These are phyloP conservation scores for Temnothorax nylanderi DNA, from an alignment of 1,140 invertebrate species.

Conservation along the genomic window DNA sequence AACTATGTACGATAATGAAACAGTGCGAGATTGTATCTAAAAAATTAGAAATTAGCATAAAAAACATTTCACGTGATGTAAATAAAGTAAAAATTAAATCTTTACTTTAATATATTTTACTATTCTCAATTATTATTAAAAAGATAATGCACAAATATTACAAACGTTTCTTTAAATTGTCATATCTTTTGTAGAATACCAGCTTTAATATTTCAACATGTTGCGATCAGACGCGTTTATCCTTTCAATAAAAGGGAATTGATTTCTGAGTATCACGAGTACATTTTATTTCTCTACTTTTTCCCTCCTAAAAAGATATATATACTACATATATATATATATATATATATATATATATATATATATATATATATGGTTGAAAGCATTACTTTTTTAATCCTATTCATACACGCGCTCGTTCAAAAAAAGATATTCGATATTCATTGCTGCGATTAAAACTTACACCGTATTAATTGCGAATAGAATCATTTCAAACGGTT, in stretches of 20 bases:
- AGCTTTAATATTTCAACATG: conserved; percentile 7
- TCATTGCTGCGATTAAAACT: not conserved
- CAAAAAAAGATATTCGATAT: conserved; percentile 23
- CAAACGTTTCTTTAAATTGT: not conserved
- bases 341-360: not conserved
- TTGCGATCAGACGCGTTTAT: not conserved
- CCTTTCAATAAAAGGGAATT: conserved; percentile 26
- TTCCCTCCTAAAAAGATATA: not conserved
- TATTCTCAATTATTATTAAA: conserved; percentile 1
- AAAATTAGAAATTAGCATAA: not conserved
- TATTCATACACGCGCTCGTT: not conserved
- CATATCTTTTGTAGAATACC: not conserved
- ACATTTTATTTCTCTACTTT: conserved; percentile 15
- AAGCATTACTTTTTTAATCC: conserved; percentile 28
- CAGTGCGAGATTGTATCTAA: not conserved
- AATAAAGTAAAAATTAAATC: not conserved
- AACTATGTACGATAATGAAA: not conserved
- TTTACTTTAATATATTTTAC: not conserved
- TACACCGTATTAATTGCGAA: conserved; percentile 3
- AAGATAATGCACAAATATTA: not conserved
- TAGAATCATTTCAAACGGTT: not conserved
- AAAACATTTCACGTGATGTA: not conserved
- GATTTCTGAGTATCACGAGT: not conserved
- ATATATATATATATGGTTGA: not conserved
- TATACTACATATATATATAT: not conserved